Base-by-base conservation (phyloP, 2,797 vertebrate genomes). In the Monodelphis domestica region DNA sequence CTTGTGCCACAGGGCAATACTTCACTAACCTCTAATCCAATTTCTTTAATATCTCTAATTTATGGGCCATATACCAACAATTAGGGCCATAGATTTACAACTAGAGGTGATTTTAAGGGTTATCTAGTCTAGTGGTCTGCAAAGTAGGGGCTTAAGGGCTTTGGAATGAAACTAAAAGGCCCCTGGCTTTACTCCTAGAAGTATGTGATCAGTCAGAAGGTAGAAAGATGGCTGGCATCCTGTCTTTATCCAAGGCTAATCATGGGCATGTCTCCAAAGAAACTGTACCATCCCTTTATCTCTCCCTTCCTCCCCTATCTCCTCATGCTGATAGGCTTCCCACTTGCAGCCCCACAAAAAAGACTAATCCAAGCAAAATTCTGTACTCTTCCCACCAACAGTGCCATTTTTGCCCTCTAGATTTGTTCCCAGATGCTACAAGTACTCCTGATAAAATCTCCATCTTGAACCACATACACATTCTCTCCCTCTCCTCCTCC, bases 1-100 rank as follows among this genome's bases (percentile, higher is more conserved):
- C 94, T 84, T 53, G 28, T 87, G 29, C 1, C 78, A 89, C 17
- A 94, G 50, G 92, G 96, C 54, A 97, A 50, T 5, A 78, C 30
- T 56, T 12, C 70, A 56, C 95, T 38, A 28, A 4, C 90, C 96
- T 92, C 53, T 52, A 94, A 5, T 51, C 33, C 24, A 90, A 54
- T 55, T 1, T 1, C 12, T 90, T 70, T 91, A 59, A 95, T 55
- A 53, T 87, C 29, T 88, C 29, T 90, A 63, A 26, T 29, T 92
- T 11, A 63, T 63, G 57, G 57, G 30, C 30, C 30, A n/a, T 12
- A 59, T 33, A 63, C 57, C 57, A 63, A 12, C 1, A 30, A 12
- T 57, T 57, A 63, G 30, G n/a, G 30, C 5, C 9, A 33, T 63
- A 63, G 57, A 63, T 63, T 63, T 63, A 33, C 4, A 63, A 4